phyloP scores from a whole-genome alignment of 2,797 vertebrate species.

The Monodelphis domestica region DNA sequence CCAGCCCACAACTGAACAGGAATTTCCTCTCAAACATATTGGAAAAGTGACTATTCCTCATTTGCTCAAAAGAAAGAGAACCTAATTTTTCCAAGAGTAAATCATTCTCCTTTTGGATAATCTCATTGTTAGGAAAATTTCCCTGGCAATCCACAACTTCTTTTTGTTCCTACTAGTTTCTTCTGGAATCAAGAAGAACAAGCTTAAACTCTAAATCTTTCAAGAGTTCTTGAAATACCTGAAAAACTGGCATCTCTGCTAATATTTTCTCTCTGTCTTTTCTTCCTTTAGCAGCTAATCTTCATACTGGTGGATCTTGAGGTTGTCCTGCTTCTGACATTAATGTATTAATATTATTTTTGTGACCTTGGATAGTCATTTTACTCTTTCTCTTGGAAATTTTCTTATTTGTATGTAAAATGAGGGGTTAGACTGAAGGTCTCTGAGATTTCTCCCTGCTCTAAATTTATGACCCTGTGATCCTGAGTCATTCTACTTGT shows the following conservation, averaged over 20 bases:
- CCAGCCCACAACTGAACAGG: neutral
- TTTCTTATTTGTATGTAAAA: slow-evolving; percentile 16
- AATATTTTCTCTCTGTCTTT: neutral
- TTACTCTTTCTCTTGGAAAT: neutral
- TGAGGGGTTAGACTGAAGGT: neutral
- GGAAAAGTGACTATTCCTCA: neutral
- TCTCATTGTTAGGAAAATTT: neutral
- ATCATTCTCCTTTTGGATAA: neutral
- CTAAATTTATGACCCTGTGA: neutral
- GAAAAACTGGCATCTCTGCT: neutral
- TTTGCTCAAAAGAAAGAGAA: neutral
- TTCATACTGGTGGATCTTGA: neutral
- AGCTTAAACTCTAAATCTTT: neutral
- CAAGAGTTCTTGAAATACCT: neutral
- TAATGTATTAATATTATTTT: neutral
- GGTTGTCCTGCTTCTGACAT: neutral
- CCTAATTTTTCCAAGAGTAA: neutral
- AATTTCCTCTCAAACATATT: neutral
- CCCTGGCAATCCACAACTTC: neutral
- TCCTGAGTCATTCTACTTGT: neutral
- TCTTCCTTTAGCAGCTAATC: neutral
- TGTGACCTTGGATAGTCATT: neutral
- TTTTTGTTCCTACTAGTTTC: neutral
- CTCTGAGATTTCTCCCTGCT: neutral
- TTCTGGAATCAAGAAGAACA: neutral